Percentiles rank a stretch among this genome's conserved stretches.
Conservation (phyloP, 1,140 invertebrate genomes). For the Penaeus japonicus region DNA sequence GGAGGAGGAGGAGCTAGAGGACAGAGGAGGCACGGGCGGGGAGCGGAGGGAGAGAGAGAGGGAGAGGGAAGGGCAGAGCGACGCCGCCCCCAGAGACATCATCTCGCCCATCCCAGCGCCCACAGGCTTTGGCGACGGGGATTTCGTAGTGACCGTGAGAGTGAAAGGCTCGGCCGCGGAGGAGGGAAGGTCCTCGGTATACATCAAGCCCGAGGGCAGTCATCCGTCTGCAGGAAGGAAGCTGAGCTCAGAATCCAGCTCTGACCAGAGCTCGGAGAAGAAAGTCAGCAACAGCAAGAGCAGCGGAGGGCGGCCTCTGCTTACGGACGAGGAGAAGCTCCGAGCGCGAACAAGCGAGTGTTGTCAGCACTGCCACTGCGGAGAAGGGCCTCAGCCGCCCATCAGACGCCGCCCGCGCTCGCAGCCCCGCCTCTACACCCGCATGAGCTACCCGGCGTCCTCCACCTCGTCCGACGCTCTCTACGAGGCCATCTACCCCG, state of each 20-base stretch:
- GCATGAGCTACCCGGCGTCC: constrained; percentile 38
- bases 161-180: constrained; percentile 39
- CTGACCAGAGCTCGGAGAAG: background rate
- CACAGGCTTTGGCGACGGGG: constrained; percentile 54
- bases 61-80: background rate
- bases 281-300: background rate
- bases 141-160: constrained; percentile 57
- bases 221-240: background rate
- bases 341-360: constrained; percentile 20
- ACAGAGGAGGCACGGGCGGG: background rate
- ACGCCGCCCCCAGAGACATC: constrained; percentile 26
- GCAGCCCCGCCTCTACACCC: constrained; percentile 11
- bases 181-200: constrained; percentile 30
- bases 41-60: background rate
- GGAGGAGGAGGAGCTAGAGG: constrained; percentile 42
- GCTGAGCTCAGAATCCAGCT: background rate
- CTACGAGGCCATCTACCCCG: constrained; percentile 58
- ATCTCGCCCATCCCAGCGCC: constrained; percentile 57
- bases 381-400: background rate
- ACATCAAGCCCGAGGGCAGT: constrained; percentile 27
- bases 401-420: constrained; percentile 37
- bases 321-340: constrained; percentile 58
- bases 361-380: constrained; percentile 50
- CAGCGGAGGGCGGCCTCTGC: background rate
- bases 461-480: constrained; percentile 18